Evolutionary conservation across 2,797 vertebrate species (phyloP).

Genomic region (Sebastes elongatus): DNA sequence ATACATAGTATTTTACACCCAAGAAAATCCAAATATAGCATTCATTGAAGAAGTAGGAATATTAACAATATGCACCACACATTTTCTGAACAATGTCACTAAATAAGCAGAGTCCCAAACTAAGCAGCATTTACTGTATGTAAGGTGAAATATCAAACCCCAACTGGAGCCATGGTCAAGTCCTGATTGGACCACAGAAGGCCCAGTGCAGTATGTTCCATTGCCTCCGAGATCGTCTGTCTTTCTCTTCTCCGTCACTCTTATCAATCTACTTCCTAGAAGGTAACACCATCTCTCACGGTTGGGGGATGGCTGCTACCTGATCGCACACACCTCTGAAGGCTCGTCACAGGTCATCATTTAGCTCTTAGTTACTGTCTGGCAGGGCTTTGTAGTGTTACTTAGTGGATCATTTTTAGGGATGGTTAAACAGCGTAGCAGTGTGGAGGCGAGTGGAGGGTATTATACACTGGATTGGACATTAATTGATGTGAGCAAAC

Average conservation of each 20-base stretch:
- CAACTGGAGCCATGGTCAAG: not conserved
- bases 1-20: not conserved
- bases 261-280: constrained; percentile 35
- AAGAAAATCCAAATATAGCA: not conserved
- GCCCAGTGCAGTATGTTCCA: constrained; percentile 8
- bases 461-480: not conserved
- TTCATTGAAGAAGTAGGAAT: not conserved
- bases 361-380: constrained; percentile 55
- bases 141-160: constrained; percentile 56
- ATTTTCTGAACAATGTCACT: not conserved
- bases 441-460: not conserved
- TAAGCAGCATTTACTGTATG: not conserved
- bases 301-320: constrained; percentile 42
- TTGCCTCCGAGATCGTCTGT: constrained; percentile 51
- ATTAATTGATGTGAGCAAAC: not conserved
- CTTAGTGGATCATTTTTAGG: constrained; percentile 42
- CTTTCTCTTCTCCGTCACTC: constrained; percentile 44
- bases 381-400: constrained; percentile 26
- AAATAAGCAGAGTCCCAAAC: not conserved
- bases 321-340: constrained; percentile 43
- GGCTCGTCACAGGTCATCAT: constrained; percentile 44
- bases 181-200: constrained; percentile 15
- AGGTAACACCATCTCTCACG: constrained; percentile 69
- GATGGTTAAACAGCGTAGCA: constrained; percentile 35
- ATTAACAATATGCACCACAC: not conserved